Conservation (phyloP, 2,888 invertebrate species). For the Caenorhabditis sp. region DNA sequence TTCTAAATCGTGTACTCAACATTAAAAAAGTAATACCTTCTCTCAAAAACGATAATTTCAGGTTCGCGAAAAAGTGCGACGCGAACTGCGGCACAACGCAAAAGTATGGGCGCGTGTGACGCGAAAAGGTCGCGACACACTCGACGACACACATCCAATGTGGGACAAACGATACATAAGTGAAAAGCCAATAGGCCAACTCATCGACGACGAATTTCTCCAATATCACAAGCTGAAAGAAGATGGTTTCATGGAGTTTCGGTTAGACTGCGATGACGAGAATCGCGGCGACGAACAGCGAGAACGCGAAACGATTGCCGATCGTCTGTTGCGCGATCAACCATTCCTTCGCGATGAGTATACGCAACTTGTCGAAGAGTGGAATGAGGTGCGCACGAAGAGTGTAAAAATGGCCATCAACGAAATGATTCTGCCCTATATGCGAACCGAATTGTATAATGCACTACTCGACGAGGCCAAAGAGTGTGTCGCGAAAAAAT, state of each 20-base stretch:
- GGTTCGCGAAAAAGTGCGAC: constrained; percentile 51
- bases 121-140: constrained; percentile 87
- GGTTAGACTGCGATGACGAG: constrained; percentile 31
- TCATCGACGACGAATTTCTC: constrained; percentile 88
- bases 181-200: constrained; percentile 88
- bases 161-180: constrained; percentile 79
- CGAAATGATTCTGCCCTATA: constrained; percentile 86
- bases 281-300: background rate
- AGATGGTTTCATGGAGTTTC: constrained; percentile 32
- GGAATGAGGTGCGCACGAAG: constrained; percentile 88
- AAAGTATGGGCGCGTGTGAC: constrained; percentile 85
- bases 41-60: background rate
- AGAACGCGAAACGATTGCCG: constrained; percentile 17
- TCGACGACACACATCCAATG: constrained; percentile 88
- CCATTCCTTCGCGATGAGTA: constrained; percentile 55
- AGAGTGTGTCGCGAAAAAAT: constrained; percentile 71
- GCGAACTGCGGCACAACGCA: constrained; percentile 79
- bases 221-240: constrained; percentile 75
- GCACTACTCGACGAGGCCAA: constrained; percentile 86
- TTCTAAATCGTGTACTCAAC: too few relatives aligned
- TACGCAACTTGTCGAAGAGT: constrained; percentile 76
- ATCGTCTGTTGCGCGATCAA: constrained; percentile 23
- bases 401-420: constrained; percentile 84
- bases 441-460: constrained; percentile 84
- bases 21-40: background rate